Conservation (phyloP, 2,888 invertebrate genomes). For the Autographa gamma region DNA sequence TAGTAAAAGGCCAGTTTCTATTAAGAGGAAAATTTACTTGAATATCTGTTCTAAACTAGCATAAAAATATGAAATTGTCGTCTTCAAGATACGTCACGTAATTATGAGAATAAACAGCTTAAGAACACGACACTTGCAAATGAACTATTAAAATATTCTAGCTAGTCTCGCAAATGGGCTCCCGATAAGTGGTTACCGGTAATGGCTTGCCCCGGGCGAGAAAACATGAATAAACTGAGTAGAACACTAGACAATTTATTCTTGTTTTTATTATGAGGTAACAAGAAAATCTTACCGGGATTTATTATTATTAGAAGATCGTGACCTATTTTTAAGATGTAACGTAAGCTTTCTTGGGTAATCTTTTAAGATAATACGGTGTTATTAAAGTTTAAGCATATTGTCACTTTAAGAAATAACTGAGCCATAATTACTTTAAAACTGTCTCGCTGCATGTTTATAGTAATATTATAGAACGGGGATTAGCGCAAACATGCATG, state of each 20-base stretch:
- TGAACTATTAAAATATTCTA: slow-evolving; percentile 58
- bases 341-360: not conserved
- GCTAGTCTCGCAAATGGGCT: slow-evolving; percentile 43
- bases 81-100: slow-evolving; percentile 1
- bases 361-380: not conserved
- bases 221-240: slow-evolving; percentile 40
- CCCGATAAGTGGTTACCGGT: slow-evolving; percentile 50
- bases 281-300: slow-evolving; percentile 19
- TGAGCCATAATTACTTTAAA: no score
- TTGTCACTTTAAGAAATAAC: no score
- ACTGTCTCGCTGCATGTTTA: no score
- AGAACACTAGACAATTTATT: slow-evolving; percentile 29
- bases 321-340: not conserved
- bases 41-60: no score
- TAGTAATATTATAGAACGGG: no score
- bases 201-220: slow-evolving; percentile 35
- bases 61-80: no score
- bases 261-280: slow-evolving; percentile 26
- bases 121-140: slow-evolving; percentile 27
- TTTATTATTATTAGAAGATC: slow-evolving; percentile 28
- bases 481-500: no score
- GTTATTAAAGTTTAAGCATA: no score
- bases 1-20: no score
- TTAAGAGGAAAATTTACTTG: no score
- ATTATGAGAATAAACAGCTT: slow-evolving; percentile 8